Conservation (phyloP, 2,113 vertebrate genomes). For the Anhinga anhinga region DNA sequence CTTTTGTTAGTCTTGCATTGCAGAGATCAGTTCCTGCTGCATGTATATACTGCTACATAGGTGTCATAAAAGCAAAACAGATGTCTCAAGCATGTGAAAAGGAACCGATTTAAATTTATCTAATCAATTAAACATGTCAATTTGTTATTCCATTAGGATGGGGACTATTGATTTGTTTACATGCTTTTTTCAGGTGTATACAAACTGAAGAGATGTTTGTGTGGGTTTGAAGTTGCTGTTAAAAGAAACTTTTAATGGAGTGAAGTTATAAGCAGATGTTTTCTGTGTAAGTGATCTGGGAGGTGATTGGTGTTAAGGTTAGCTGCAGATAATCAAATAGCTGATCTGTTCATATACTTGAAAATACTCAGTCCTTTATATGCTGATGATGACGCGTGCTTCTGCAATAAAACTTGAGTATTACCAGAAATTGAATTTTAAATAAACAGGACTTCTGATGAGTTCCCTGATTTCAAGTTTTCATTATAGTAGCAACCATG, state of each 20-base stretch:
- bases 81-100: neutral
- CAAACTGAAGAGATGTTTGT: neutral
- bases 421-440: neutral
- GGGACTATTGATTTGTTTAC: neutral
- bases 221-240: neutral
- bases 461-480: neutral
- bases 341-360: neutral
- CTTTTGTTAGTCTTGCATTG: neutral
- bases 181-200: neutral
- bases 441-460: neutral
- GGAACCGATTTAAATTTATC: neutral
- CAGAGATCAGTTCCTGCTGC: neutral
- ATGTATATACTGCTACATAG: neutral
- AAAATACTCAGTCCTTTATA: neutral
- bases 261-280: neutral
- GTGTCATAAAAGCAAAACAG: neutral
- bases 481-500: neutral
- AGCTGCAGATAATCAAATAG: neutral
- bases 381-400: neutral
- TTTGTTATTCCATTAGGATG: neutral
- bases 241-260: neutral
- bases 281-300: neutral
- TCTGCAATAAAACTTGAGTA: neutral
- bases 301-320: neutral
- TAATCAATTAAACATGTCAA: neutral